Conservation (phyloP, 2,888 invertebrate species). For the Eilema depressum region DNA sequence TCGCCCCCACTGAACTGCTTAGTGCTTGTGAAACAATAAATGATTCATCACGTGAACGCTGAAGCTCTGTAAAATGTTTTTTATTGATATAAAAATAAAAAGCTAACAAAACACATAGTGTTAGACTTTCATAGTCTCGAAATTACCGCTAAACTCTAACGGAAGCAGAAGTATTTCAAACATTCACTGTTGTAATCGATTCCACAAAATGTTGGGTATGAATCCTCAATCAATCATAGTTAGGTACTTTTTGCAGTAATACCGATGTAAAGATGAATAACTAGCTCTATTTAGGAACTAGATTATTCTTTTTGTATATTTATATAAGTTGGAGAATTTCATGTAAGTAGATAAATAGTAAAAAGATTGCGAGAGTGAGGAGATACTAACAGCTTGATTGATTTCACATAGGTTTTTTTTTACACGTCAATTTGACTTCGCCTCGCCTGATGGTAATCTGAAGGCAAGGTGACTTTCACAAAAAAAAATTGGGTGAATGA, state of each 20-base stretch:
- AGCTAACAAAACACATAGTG: background rate
- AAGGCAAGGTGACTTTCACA: too few species aligned
- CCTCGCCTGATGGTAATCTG: too few species aligned
- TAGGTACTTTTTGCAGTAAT: background rate
- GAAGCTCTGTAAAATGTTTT: background rate
- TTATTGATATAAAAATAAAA: constrained; percentile 6
- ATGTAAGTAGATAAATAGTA: too few species aligned
- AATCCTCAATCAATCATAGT: constrained; percentile 6
- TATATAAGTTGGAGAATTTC: background rate
- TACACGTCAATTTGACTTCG: too few species aligned
- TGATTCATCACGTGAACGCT: background rate
- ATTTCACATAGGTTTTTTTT: too few species aligned
- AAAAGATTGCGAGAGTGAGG: too few species aligned
- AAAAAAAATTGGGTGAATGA: too few species aligned
- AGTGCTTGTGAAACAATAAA: background rate
- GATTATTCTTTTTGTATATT: background rate
- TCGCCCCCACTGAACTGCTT: background rate
- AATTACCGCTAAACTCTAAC: background rate
- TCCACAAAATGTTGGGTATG: background rate
- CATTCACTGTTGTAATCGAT: background rate
- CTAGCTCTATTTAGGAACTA: background rate
- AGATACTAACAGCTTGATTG: too few species aligned
- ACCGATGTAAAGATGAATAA: background rate
- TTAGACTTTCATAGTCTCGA: background rate
- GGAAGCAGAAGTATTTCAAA: background rate